phyloP scores from a whole-genome alignment of 2,888 invertebrate genomes.

The Conops quadrifasciatus region DNA sequence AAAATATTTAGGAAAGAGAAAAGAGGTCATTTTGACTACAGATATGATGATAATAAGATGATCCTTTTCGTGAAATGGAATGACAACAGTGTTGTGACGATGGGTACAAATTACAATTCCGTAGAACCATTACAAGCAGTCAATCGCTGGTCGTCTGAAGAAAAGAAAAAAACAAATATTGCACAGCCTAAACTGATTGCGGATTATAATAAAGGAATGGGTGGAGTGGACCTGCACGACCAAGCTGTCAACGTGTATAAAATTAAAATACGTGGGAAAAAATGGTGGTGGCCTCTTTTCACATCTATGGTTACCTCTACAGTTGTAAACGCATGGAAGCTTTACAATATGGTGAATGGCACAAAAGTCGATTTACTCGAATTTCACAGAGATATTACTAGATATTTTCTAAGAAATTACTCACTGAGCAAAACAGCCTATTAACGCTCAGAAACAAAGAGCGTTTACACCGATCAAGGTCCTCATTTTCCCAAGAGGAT shows the following conservation, averaged over 20 bases:
- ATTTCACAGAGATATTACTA: background rate
- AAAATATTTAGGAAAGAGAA: too few species aligned
- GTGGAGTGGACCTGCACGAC: slow-evolving; percentile 39
- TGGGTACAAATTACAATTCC: slow-evolving; percentile 2
- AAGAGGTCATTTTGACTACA: too few species aligned
- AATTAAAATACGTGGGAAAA: slow-evolving; percentile 40
- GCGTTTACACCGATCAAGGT: background rate
- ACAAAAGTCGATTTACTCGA: background rate
- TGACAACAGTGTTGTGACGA: slow-evolving; percentile 23
- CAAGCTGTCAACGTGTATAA: slow-evolving; percentile 38
- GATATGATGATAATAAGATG: background rate
- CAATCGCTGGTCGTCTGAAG: too few species aligned
- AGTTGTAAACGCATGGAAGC: too few species aligned
- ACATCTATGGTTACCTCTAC: too few species aligned
- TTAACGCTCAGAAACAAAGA: background rate
- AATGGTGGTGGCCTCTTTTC: slow-evolving; percentile 41
- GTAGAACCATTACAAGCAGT: too few species aligned
- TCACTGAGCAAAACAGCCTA: background rate
- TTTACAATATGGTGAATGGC: background rate
- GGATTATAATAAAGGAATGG: slow-evolving; percentile 38
- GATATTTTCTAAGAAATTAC: background rate
- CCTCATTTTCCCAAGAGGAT: background rate
- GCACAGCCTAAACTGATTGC: too few species aligned
- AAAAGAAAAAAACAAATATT: too few species aligned
- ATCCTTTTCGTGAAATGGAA: slow-evolving; percentile 16